phyloP scores from a whole-genome alignment of 2,797 vertebrate genomes.

The Numenius phaeopus region DNA sequence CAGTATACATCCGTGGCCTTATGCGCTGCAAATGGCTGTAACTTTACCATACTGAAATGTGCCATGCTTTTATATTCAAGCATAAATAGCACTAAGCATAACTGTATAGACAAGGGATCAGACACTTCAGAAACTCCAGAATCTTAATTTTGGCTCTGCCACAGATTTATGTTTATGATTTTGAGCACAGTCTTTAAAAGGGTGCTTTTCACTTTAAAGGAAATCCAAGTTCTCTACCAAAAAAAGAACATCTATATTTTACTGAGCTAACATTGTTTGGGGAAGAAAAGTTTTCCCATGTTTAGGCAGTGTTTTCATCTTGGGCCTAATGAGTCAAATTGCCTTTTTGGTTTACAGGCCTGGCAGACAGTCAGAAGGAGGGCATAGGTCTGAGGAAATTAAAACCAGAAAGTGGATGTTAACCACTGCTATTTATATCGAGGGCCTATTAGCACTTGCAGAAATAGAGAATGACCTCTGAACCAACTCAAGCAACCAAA shows the following conservation, averaged over 20 bases:
- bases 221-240: not conserved
- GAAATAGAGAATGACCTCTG: not conserved
- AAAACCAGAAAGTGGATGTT: constrained; percentile 4
- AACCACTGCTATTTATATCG: not conserved
- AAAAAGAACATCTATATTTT: constrained; percentile 12
- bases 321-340: not conserved
- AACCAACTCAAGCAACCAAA: not conserved
- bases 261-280: not conserved
- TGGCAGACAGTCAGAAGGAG: constrained; percentile 17
- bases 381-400: constrained; percentile 15
- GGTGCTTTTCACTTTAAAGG: not conserved
- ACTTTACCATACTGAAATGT: not conserved
- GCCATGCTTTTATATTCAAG: not conserved
- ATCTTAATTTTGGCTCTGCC: not conserved
- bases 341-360: constrained; percentile 16
- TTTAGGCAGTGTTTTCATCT: constrained; percentile 24
- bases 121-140: not conserved
- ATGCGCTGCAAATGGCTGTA: not conserved
- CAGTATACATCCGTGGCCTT: not conserved
- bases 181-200: not conserved
- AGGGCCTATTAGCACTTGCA: not conserved
- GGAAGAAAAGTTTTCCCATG: constrained; percentile 29
- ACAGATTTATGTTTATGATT: not conserved
- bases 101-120: not conserved
- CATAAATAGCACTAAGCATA: not conserved